Percentiles rank a stretch among this genome's conserved stretches.
Conservation (phyloP, 2,888 invertebrate species). For the Bombylius major region DNA sequence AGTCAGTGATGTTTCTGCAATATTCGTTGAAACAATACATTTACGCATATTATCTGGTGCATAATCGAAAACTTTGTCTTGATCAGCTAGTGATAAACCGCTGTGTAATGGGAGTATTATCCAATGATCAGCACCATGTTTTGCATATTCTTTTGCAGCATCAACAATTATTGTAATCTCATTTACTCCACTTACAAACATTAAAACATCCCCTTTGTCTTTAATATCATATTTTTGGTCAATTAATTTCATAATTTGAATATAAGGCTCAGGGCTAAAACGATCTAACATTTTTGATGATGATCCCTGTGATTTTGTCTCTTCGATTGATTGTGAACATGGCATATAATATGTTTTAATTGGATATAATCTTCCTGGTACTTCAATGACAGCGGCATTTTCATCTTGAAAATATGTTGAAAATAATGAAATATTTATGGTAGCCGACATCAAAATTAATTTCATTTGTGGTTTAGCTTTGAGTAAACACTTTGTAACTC, state of each 20-base stretch:
- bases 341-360: constrained; percentile 84
- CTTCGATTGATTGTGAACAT: constrained; percentile 35
- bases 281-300: constrained; percentile 45
- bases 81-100: constrained; percentile 81
- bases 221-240: constrained; percentile 68
- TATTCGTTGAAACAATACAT: constrained; percentile 95
- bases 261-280: constrained; percentile 86
- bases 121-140: constrained; percentile 70
- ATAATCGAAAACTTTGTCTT: constrained; percentile 95
- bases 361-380: constrained; percentile 88
- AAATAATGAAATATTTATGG: constrained; percentile 94
- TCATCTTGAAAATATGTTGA: constrained; percentile 73
- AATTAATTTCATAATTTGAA: constrained; percentile 83
- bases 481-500: constrained; percentile 84
- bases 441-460: constrained; percentile 95
- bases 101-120: constrained; percentile 88
- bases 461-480: constrained; percentile 70
- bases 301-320: constrained; percentile 29
- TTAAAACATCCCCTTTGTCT: constrained; percentile 85
- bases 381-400: constrained; percentile 72
- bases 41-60: constrained; percentile 90
- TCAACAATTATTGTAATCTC: constrained; percentile 83
- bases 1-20: constrained; percentile 97
- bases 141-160: constrained; percentile 68
- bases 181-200: constrained; percentile 89